These are phyloP conservation scores for Athene noctua DNA, from an alignment of 2,113 vertebrate species.

Conservation along the genomic window DNA sequence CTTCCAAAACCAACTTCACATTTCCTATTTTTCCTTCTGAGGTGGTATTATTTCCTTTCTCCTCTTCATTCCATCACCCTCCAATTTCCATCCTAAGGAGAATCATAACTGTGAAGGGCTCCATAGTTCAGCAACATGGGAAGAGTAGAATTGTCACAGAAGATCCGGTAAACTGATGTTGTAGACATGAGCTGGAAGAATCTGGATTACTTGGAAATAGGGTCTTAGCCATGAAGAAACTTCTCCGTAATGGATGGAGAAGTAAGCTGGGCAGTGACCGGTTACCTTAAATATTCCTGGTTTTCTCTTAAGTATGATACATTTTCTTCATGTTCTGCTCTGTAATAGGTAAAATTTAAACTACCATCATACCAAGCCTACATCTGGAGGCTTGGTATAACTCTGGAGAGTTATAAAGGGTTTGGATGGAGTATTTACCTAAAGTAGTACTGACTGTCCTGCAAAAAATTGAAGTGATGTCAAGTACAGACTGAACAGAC, in stretches of 20 bases:
- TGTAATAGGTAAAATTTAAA: neutral
- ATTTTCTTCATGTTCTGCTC: neutral
- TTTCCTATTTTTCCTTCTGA: neutral
- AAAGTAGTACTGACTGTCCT: neutral
- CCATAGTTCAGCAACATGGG: neutral
- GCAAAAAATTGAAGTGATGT: neutral
- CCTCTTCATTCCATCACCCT: neutral
- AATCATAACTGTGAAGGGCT: neutral
- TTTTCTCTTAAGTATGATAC: neutral
- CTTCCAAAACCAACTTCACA: slow-evolving; percentile 1
- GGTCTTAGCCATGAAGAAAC: neutral
- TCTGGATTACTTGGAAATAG: neutral
- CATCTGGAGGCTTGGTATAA: neutral
- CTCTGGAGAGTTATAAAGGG: no score
- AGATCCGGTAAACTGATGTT: neutral
- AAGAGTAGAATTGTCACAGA: neutral
- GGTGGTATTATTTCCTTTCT: neutral
- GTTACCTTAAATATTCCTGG: neutral
- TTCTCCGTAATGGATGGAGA: neutral
- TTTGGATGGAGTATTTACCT: neutral
- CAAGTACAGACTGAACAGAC: neutral
- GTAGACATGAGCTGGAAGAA: neutral
- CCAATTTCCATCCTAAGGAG: neutral
- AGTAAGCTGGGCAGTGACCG: neutral
- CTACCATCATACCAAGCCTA: neutral